Base-by-base conservation (phyloP, 2,888 invertebrate species). In the Itoplectis maculator region DNA sequence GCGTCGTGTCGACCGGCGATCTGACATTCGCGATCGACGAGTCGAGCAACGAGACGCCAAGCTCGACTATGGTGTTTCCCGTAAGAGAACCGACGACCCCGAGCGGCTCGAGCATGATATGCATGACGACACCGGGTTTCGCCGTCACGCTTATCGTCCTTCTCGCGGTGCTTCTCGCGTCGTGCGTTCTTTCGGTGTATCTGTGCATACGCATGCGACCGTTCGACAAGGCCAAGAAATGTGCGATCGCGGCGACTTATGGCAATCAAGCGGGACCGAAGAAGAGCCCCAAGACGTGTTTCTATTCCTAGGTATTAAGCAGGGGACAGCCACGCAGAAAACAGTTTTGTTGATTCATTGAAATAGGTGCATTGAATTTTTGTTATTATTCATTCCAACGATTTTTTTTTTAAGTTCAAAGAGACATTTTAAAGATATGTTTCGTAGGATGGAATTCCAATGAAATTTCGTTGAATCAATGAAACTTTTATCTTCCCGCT, bases 121-220 rank as follows among this genome's bases (percentile, higher is more conserved):
- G 98, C 93, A 98, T 98, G 97, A 98, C 98, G 0, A 98, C 98
- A 4, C 97, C 97, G n/a, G 97, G 98, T 11, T 98, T 98, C 90
- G 96, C 97, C 49, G 96, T 97, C 42, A 97, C 97, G 37, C 94
- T 98, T 37, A 95, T 98, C 69, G 95, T 98, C 63, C 94, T 98
- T 29, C 94, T 98, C 80, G 96, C 96, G 73, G 96, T 98, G 70
- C 94, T 98, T 86, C 94, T 98, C 77, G 95, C 96, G 79, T 97
- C 98, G 9, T 98, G 98, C 91, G 94, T 97, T 42, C 95, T 98
- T 85, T 98, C 98, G 68, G 97, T 97, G 23, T 96, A 98, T 88
- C 94, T 98, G 18, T 98, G 97, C 92, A 94, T 98, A 61, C 95
- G 97, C 87, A 94, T 98, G 88, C 94, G 96, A 88, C 97, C 97